These are phyloP conservation scores for Dicrostonyx torquatus DNA, from an alignment of 2,797 vertebrate genomes.

Conservation along the genomic window DNA sequence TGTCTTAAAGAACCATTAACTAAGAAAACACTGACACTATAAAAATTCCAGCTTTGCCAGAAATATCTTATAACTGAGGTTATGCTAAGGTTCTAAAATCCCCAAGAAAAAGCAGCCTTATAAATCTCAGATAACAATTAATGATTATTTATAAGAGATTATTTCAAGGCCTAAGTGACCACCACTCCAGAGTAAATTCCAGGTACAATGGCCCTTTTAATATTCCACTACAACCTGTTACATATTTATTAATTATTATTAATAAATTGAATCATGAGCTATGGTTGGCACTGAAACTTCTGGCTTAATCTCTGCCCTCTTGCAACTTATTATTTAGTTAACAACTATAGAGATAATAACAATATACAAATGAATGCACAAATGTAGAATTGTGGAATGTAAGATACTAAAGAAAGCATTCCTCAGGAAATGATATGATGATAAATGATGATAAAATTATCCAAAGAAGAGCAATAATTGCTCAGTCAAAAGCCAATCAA, in stretches of 20 bases:
- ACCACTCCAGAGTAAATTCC: background rate
- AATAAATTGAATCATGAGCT: too few relatives aligned
- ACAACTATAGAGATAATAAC: background rate
- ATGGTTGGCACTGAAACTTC: background rate
- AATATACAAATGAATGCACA: background rate
- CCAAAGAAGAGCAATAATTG: background rate
- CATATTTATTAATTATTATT: too few relatives aligned
- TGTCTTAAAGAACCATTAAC: background rate
- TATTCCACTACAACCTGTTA: background rate
- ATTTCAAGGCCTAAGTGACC: background rate
- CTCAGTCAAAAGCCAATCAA: background rate
- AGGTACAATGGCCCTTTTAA: background rate
- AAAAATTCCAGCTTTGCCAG: background rate
- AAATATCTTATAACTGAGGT: background rate
- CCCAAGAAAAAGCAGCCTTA: background rate
- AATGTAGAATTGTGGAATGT: slow-evolving; percentile 23
- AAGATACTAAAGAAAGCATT: background rate
- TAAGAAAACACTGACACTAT: background rate
- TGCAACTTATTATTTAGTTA: background rate
- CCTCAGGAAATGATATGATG: slow-evolving; percentile 21
- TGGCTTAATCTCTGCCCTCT: background rate
- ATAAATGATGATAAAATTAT: slow-evolving; percentile 2
- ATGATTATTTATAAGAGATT: background rate
- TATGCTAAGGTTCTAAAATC: background rate
- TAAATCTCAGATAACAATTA: background rate